Percentiles rank a stretch among this genome's conserved stretches.
Evolutionary conservation across 2,113 vertebrate species (phyloP).

Genomic region (Petaurus breviceps): DNA sequence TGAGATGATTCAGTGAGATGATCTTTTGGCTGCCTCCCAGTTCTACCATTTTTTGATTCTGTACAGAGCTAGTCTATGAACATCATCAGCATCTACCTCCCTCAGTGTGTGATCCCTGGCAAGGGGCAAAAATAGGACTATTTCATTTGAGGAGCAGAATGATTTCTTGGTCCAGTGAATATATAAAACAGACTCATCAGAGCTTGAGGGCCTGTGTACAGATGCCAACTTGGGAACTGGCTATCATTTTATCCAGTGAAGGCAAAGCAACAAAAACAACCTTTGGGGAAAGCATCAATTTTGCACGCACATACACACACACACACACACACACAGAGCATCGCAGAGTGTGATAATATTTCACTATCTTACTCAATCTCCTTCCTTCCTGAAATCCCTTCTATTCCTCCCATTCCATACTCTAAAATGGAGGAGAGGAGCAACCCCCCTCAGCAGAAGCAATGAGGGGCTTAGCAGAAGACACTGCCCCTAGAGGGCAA

Average conservation of each 20-base stretch:
- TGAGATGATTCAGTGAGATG: neutral
- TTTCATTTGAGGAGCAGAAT: slow-evolving; percentile 8
- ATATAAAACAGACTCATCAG: slow-evolving; percentile 41
- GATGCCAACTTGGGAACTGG: slow-evolving; percentile 55
- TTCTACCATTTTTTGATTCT: neutral
- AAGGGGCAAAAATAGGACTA: neutral
- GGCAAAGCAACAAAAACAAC: slow-evolving; percentile 59
- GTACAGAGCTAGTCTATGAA: neutral
- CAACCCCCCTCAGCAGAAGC: neutral
- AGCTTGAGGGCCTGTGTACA: slow-evolving; percentile 46
- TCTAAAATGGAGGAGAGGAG: neutral
- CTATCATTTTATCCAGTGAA: slow-evolving; percentile 61
- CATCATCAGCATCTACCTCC: slow-evolving; percentile 21
- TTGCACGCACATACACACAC: neutral
- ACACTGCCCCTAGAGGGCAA: slow-evolving; percentile 24
- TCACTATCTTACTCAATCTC: slow-evolving; percentile 68
- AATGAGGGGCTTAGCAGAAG: neutral
- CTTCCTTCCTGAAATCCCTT: slow-evolving; percentile 57
- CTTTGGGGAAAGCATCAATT: slow-evolving; percentile 59
- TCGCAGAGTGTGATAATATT: slow-evolving; percentile 54
- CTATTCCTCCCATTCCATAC: slow-evolving; percentile 4
- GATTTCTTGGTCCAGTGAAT: slow-evolving; percentile 52
- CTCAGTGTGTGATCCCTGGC: neutral
- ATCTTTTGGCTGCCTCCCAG: neutral
- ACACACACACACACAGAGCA: neutral